Base-by-base conservation (phyloP, 2,888 invertebrate species). In the Arenicola marina region DNA sequence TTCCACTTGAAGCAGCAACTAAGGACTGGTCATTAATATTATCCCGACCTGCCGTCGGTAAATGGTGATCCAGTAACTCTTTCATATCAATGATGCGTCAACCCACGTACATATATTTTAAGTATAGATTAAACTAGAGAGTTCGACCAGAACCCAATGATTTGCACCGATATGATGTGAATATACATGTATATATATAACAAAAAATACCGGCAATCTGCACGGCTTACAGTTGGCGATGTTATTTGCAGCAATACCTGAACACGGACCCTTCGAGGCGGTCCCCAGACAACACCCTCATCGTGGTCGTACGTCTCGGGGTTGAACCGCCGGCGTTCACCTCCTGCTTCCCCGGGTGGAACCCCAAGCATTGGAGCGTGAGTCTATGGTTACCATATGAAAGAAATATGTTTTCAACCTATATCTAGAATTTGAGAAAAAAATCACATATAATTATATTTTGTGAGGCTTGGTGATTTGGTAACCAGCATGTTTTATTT, bases 291-390 rank as follows among this genome's bases (percentile, higher is more conserved):
- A 86, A 88, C 0, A 88, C 89, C 0, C 84, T 89, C 32, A 87
- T 92, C 18, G 87, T 91, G 18, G 87, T 88, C 0, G 86, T 93
- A 26, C 88, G 88, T 67, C 92, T 93, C 81, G 90, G 89, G 2
- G 84, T 87, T 51, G 93, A 93, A 79, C 91, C 92, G 0, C 85
- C 86, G 2, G 87, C 87, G 34, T 93, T 93, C 85, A 91, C 87
- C 74, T 87, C 88, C 29, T 85, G 90, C 73, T 94, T 94, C 86
- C 88, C 89, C 0, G 79, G 83, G 1, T 94, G 94, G 93, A 88
- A 91, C 69, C 59, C 71, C 1, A 69, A 75, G 28, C 67, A 61
- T 43, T 75, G 74, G 76, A 68, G 65, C 48, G 77, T 76, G 58
- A 68, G 75, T n/a, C n/a, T n/a, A n/a, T n/a, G n/a, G n/a, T 61